Percentiles rank a stretch among this genome's conserved stretches.
Conservation (phyloP, 2,888 invertebrate genomes). For the Synanthedon vespiformis region DNA sequence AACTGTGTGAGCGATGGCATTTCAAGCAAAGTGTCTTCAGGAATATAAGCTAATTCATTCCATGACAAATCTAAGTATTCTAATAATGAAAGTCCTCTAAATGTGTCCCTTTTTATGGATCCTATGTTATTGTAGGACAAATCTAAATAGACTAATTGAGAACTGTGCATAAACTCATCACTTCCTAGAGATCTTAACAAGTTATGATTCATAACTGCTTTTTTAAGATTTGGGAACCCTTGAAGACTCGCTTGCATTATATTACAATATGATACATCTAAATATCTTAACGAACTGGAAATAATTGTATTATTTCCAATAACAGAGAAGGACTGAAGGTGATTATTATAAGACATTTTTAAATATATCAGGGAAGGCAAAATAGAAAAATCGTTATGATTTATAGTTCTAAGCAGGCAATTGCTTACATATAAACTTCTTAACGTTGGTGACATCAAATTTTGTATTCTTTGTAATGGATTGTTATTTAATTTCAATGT, state of each 20-base stretch:
- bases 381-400: constrained; percentile 64
- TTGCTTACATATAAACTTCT: constrained; percentile 70
- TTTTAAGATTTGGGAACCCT: constrained; percentile 72
- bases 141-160: constrained; percentile 71
- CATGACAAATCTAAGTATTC: constrained; percentile 76
- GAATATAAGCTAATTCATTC: constrained; percentile 74
- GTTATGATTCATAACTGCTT: constrained; percentile 73
- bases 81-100: constrained; percentile 68
- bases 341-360: constrained; percentile 73
- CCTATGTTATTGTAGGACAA: constrained; percentile 76
- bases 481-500: constrained; percentile 68
- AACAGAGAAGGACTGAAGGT: constrained; percentile 54
- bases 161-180: constrained; percentile 73
- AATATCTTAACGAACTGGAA: constrained; percentile 61
- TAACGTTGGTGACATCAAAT: constrained; percentile 60
- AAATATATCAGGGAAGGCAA: constrained; percentile 72
- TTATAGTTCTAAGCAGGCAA: constrained; percentile 65
- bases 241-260: constrained; percentile 71
- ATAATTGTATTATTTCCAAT: constrained; percentile 41
- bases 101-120: constrained; percentile 70
- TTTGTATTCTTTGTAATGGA: constrained; percentile 51
- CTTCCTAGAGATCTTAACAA: constrained; percentile 70
- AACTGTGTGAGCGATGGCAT: constrained; percentile 72
- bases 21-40: constrained; percentile 69
- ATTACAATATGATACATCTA: constrained; percentile 75